Evolutionary conservation across 2,797 vertebrate species (phyloP), one percentile per base, ranked within the genome.

Genomic region (Echiichthys vipera): DNA sequence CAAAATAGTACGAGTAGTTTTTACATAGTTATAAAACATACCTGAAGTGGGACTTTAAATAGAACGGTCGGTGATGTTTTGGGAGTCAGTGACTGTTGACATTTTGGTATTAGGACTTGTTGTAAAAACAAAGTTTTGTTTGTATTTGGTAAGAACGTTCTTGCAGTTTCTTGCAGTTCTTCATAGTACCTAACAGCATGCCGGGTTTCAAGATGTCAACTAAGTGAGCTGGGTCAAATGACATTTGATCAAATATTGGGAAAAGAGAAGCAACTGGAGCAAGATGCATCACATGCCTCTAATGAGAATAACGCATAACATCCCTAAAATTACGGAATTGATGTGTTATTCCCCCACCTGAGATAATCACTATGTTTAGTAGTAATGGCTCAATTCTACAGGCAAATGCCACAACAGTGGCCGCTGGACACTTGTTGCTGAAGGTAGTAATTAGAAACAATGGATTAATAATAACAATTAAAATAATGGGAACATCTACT

Each of bases 381-480:
- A 58, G 83, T 69, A 84, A 84, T 59, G 65, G 61, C 34, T 70
- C 24, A 54, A 45, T 67, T 74, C 47, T 29, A 11, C 46, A 71
- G 76, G 55, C 65, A 78, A 69, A 76, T 70, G 46, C 67, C 50
- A 36, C 63, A 66, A 59, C 43, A 24, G 55, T 43, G 36, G 17
- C 70, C 46, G 65, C 55, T 47, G 32, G 32, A 46, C 78, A 88
- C 80, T 63, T 80, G 81, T 68, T 79, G 66, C 78, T 68, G 39
- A 45, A 70, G 56, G 37, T 62, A 70, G 66, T 59, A 74, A 87
- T 56, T 74, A 49, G 25, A 49, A 37, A 57, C 53, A 58, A 64
- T 64, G 65, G 17, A 74, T 22, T 65, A 73, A 75, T 64, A 78
- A 87, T 85, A 59, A 84, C 37, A 34, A 83, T 85, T 84, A 71